Evolutionary conservation across 2,113 vertebrate species (phyloP).

Genomic region (Melanocharis versteri): DNA sequence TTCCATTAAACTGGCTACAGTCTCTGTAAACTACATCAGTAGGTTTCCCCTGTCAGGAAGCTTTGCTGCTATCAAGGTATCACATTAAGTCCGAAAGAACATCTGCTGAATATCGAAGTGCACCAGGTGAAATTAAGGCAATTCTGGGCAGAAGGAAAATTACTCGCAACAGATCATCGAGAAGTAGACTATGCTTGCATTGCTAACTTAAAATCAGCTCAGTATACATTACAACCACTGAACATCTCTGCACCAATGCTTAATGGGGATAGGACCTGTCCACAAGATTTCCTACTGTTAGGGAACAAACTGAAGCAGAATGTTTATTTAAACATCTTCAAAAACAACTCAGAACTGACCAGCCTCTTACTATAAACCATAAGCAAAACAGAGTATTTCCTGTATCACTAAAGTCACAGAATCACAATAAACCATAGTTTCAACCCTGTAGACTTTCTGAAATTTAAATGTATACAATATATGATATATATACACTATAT

Average conservation of each 20-base stretch:
- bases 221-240: neutral
- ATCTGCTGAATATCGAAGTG: neutral
- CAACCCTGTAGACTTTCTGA: neutral
- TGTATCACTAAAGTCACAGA: neutral
- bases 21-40: neutral
- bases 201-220: neutral
- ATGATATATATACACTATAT: neutral
- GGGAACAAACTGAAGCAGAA: neutral
- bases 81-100: neutral
- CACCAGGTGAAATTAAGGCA: neutral
- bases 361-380: neutral
- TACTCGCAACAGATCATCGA: neutral
- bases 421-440: neutral
- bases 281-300: neutral
- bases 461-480: neutral
- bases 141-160: neutral
- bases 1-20: neutral
- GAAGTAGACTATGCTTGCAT: neutral
- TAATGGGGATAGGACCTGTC: neutral
- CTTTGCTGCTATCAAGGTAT: neutral
- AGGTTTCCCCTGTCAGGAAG: neutral
- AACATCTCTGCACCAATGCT: neutral
- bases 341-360: neutral
- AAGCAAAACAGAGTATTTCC: neutral
- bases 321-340: neutral